Evolutionary conservation across 2,888 invertebrate species (phyloP).

Genomic region (Plagiodera versicolora): DNA sequence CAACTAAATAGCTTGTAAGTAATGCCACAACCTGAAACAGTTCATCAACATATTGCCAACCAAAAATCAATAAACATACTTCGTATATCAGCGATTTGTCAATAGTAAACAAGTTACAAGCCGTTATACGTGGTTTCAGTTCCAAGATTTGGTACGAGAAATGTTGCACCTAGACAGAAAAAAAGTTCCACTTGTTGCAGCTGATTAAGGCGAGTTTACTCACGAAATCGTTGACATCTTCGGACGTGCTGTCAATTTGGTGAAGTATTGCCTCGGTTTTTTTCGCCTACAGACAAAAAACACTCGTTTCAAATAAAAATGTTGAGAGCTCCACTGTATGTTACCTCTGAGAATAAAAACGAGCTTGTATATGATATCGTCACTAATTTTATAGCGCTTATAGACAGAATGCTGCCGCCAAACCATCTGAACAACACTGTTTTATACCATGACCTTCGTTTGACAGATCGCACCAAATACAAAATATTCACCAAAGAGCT

Average conservation of each 20-base stretch:
- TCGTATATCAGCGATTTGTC: neutral
- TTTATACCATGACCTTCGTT: neutral
- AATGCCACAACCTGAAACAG: neutral
- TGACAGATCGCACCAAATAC: neutral
- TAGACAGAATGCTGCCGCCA: neutral
- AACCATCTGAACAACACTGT: neutral
- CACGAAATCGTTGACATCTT: neutral
- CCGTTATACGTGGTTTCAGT: neutral
- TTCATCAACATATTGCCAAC: too few relatives aligned
- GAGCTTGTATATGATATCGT: neutral
- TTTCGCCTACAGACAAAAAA: neutral
- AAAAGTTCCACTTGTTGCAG: too few relatives aligned
- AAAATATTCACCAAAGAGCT: neutral
- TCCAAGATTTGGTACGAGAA: neutral
- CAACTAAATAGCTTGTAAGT: neutral
- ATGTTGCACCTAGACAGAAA: neutral
- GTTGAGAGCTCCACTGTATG: neutral
- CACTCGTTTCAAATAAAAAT: too few relatives aligned
- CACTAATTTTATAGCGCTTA: neutral
- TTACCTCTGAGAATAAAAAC: neutral
- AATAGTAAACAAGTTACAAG: neutral
- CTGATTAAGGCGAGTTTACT: too few relatives aligned
- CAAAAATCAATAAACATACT: neutral
- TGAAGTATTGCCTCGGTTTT: neutral
- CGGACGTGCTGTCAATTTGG: neutral